phyloP scores from a whole-genome alignment of 2,113 vertebrate species.

The Galeopterus variegatus region DNA sequence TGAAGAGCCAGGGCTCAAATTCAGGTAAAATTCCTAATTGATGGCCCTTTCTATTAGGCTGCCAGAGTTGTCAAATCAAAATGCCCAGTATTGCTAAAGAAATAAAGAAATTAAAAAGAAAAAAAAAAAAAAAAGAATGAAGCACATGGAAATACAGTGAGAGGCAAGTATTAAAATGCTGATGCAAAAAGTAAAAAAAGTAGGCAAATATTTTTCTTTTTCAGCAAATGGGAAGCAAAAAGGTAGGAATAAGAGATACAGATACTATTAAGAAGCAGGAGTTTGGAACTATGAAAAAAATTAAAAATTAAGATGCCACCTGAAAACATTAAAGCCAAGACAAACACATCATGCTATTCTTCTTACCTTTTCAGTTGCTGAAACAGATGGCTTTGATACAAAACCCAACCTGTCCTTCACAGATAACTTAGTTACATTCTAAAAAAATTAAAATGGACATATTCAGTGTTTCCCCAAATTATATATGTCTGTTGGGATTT shows the following conservation, averaged over 20 bases:
- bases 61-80: conserved; percentile 65
- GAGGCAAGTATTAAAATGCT: conserved; percentile 76
- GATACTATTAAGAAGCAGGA: conserved; percentile 80
- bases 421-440: conserved; percentile 94
- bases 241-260: conserved; percentile 66
- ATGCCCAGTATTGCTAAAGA: conserved; percentile 46
- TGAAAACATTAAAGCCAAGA: conserved; percentile 86
- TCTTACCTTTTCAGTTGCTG: conserved; percentile 95
- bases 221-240: conserved; percentile 77
- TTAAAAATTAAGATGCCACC: conserved; percentile 82
- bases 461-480: conserved; percentile 79
- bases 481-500: conserved; percentile 73
- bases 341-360: conserved; percentile 84
- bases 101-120: conserved; percentile 51
- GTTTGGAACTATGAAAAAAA: conserved; percentile 77
- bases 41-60: conserved; percentile 53
- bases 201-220: conserved; percentile 74
- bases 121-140: conserved; percentile 67
- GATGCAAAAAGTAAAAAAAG: conserved; percentile 71
- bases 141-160: conserved; percentile 60
- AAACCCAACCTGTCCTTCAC: conserved; percentile 97
- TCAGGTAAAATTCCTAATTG: conserved; percentile 66
- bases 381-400: conserved; percentile 92
- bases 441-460: conserved; percentile 82
- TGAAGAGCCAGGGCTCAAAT: conserved; percentile 39